phyloP scores from a whole-genome alignment of 2,797 vertebrate genomes.

The Phrynocephalus forsythii region DNA sequence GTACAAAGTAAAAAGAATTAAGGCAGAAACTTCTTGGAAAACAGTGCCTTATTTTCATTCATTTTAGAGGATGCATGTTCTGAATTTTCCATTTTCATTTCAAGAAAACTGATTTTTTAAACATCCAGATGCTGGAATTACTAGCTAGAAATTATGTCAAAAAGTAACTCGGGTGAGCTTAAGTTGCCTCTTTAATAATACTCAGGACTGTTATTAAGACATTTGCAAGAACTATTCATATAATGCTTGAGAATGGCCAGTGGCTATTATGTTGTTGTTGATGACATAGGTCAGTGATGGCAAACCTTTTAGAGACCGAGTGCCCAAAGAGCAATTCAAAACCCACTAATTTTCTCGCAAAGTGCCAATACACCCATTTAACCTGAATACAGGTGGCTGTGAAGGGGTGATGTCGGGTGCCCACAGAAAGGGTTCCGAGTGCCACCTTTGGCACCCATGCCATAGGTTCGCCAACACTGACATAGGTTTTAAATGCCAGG shows the following conservation, averaged over 20 bases:
- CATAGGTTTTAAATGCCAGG: no score
- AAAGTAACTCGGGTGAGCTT: no score
- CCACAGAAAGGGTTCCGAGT: no score
- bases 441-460: no score
- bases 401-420: no score
- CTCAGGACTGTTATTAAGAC: background rate
- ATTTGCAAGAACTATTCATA: slow-evolving; percentile 12
- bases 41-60: background rate
- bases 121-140: no score
- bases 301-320: no score
- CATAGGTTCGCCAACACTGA: background rate
- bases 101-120: slow-evolving; percentile 2
- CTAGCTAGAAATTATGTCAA: no score
- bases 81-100: background rate
- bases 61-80: background rate
- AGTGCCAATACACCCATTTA: no score
- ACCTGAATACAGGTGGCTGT: no score
- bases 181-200: background rate
- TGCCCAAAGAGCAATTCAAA: no score
- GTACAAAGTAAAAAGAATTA: background rate
- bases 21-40: background rate
- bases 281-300: background rate
- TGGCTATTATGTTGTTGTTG: background rate
- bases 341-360: no score
- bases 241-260: background rate